Evolutionary conservation across 2,888 invertebrate genomes (phyloP).

Genomic region (Mesorhabditis belari): DNA sequence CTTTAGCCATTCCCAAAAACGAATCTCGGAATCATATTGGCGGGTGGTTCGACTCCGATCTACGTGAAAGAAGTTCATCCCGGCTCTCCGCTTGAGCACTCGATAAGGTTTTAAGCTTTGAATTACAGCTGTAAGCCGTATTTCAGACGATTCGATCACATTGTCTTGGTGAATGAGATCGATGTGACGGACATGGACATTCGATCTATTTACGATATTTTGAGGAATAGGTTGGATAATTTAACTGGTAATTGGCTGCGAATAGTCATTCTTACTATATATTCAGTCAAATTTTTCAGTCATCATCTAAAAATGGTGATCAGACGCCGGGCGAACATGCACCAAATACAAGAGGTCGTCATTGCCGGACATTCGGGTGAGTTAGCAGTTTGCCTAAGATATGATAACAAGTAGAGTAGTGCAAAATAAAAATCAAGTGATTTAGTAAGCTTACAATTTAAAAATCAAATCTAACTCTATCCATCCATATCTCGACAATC

Average conservation of each 20-base stretch:
- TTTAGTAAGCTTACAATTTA: neutral
- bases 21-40: slow-evolving; percentile 76
- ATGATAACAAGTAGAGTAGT: neutral
- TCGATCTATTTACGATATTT: slow-evolving; percentile 69
- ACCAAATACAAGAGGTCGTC: slow-evolving; percentile 26
- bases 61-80: slow-evolving; percentile 73
- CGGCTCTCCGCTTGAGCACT: slow-evolving; percentile 78
- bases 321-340: slow-evolving; percentile 22
- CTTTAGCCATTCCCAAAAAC: slow-evolving; percentile 59
- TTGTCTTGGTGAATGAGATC: slow-evolving; percentile 71
- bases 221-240: slow-evolving; percentile 52
- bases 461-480: neutral
- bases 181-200: slow-evolving; percentile 72
- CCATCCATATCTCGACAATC: neutral
- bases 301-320: slow-evolving; percentile 38
- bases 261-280: too few species aligned
- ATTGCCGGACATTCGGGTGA: slow-evolving; percentile 19
- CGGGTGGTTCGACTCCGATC: slow-evolving; percentile 69
- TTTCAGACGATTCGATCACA: slow-evolving; percentile 63
- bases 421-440: neutral
- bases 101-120: slow-evolving; percentile 64
- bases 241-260: too few species aligned
- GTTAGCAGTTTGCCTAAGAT: neutral
- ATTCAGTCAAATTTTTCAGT: too few species aligned
- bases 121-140: too few species aligned